These are phyloP conservation scores for Siphamia tubifer DNA, from an alignment of 2,113 vertebrate genomes.

Conservation along the genomic window DNA sequence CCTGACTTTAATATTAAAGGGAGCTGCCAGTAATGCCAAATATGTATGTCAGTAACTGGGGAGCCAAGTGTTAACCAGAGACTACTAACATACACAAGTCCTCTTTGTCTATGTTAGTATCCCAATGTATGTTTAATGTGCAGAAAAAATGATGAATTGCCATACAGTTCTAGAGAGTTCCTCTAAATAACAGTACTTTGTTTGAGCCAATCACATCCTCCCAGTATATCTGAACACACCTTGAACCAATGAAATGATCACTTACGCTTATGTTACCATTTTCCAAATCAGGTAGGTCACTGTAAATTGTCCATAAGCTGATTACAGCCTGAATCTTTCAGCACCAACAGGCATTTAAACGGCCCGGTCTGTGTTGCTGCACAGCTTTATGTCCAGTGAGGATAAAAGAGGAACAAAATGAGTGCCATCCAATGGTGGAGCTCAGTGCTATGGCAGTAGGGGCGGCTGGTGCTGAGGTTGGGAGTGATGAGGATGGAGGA, in stretches of 20 bases:
- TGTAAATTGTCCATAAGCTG: not conserved
- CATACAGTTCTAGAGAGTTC: too few species aligned
- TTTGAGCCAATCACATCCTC: too few species aligned
- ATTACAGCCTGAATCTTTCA: not conserved
- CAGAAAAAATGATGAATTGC: too few species aligned
- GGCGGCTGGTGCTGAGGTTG: conserved; percentile 16
- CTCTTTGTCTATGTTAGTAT: too few species aligned
- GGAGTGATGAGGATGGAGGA: conserved; percentile 65
- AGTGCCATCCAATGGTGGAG: not conserved
- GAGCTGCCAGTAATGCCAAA: too few species aligned
- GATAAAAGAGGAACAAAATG: conserved; percentile 5
- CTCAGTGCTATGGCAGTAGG: conserved; percentile 26
- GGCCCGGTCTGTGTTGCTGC: not conserved
- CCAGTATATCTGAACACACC: too few species aligned
- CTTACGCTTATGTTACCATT: not conserved
- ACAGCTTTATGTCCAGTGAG: conserved; percentile 14
- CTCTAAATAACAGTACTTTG: too few species aligned
- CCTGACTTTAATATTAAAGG: too few species aligned
- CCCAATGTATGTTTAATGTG: too few species aligned
- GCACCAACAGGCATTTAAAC: conserved; percentile 6
- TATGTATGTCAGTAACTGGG: too few species aligned
- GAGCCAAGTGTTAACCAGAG: too few species aligned
- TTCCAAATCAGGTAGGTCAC: not conserved
- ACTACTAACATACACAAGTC: too few species aligned
- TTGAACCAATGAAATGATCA: not conserved